Conservation (phyloP, 2,113 vertebrate species). For the Eira barbara region DNA sequence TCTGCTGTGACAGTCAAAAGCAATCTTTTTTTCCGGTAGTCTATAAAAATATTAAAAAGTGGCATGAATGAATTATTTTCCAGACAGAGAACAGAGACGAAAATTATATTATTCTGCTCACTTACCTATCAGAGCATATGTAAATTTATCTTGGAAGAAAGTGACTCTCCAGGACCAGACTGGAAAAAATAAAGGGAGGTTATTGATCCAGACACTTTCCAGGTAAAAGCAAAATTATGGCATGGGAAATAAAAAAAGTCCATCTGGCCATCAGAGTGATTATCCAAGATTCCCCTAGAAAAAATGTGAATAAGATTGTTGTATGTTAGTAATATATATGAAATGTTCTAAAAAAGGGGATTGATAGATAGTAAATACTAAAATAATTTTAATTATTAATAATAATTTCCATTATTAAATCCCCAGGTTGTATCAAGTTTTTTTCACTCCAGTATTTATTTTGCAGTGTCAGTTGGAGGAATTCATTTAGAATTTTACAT, state of each 20-base stretch:
- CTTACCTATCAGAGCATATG: not conserved
- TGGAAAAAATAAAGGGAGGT: not conserved
- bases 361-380: too few relatives aligned
- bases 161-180: not conserved
- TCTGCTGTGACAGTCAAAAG: not conserved
- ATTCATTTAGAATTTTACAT: not conserved
- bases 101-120: not conserved
- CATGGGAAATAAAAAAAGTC: not conserved
- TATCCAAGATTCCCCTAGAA: not conserved
- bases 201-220: not conserved
- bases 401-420: not conserved
- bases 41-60: not conserved
- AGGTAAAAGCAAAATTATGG: not conserved
- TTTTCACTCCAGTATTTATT: not conserved
- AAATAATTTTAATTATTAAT: not conserved
- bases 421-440: not conserved
- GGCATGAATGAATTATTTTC: not conserved
- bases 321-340: not conserved
- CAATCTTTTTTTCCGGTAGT: not conserved
- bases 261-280: not conserved
- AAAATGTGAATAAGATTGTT: not conserved
- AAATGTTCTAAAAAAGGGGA: not conserved
- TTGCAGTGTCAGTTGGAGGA: not conserved
- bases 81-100: not conserved
- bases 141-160: not conserved